Base-by-base conservation (phyloP, 1,140 invertebrate species). In the Drosophila leontia region DNA sequence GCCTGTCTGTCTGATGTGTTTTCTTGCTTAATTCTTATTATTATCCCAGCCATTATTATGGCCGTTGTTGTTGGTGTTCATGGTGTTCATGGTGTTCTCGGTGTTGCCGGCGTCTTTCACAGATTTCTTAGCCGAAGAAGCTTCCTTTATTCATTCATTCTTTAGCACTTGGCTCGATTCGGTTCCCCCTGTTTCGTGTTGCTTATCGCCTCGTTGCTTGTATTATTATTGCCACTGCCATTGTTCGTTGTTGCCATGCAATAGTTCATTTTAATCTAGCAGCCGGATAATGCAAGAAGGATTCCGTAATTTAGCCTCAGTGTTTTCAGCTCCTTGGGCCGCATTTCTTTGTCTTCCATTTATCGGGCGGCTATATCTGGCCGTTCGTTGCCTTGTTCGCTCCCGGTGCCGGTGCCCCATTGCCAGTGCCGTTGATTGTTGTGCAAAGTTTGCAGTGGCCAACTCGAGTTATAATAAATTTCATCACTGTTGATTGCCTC, bases 11-110 rank as follows among this genome's bases (percentile, higher is more conserved):
- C 79, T 75, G 82, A 85, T 90, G 75, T 90, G 85, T 90, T 90
- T 90, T 90, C 85, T 90, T 90, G 85, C 85, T 90, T 90, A 90
- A 90, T 90, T 90, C 85, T 90, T 90, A 90, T 90, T 90, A 90
- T 90, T 90, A 90, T 90, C 85, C 85, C 63, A 65, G 85, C 81
- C 85, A 90, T 90, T 90, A 90, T 90, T 90, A 84, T 90, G 78
- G 77, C 67, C 81, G 39, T 78, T 80, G 70, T 68, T 79, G 50
- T 35, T 62, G 75, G 53, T 59, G 29, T 59, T 39, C 35, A 29
- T 19, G n/a, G 47, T 75, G 63, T 32, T 75, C 44, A 17, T 26
- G 39, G 41, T 74, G 58, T 51, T 51, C 50, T 51, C 48, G 42
- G 51, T 42, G 71, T 65, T 47, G 35, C 35, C 60, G 72, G 56